phyloP scores from a whole-genome alignment of 2,797 vertebrate genomes.

The Sardinella longiceps region DNA sequence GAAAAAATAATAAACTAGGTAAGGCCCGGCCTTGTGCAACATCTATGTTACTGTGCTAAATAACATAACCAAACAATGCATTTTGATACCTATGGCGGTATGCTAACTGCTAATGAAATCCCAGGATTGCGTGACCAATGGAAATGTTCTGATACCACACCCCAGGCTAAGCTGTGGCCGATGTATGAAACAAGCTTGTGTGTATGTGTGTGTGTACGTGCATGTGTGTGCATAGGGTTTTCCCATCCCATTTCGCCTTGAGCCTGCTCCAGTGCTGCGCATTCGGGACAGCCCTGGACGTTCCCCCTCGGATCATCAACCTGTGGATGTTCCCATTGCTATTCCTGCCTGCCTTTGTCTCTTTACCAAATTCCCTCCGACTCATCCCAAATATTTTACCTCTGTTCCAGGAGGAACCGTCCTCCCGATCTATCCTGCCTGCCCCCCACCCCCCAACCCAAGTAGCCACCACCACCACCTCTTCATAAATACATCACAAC shows the following conservation, averaged over 20 bases:
- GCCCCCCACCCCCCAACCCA: background rate
- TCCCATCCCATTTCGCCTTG: slow-evolving; percentile 57
- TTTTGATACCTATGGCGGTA: slow-evolving; percentile 43
- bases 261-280: background rate
- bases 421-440: background rate
- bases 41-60: slow-evolving; percentile 52
- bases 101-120: slow-evolving; percentile 33
- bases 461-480: slow-evolving; percentile 23
- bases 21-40: slow-evolving; percentile 75
- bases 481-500: slow-evolving; percentile 40
- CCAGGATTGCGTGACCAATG: slow-evolving; percentile 27
- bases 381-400: slow-evolving; percentile 26
- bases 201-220: too few species aligned
- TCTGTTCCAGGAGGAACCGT: background rate
- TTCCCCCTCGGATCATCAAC: background rate
- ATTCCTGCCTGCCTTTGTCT: background rate
- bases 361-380: slow-evolving; percentile 24
- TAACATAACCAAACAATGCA: slow-evolving; percentile 50
- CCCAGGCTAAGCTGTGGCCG: slow-evolving; percentile 47
- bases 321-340: slow-evolving; percentile 37
- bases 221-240: slow-evolving; percentile 32
- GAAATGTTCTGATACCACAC: slow-evolving; percentile 29
- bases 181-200: slow-evolving; percentile 36
- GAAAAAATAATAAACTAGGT: slow-evolving; percentile 50
- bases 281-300: slow-evolving; percentile 29